Evolutionary conservation across 1,140 invertebrate genomes (phyloP), one percentile per base, ranked within the genome.

Genomic region (Drosophila leontia): DNA sequence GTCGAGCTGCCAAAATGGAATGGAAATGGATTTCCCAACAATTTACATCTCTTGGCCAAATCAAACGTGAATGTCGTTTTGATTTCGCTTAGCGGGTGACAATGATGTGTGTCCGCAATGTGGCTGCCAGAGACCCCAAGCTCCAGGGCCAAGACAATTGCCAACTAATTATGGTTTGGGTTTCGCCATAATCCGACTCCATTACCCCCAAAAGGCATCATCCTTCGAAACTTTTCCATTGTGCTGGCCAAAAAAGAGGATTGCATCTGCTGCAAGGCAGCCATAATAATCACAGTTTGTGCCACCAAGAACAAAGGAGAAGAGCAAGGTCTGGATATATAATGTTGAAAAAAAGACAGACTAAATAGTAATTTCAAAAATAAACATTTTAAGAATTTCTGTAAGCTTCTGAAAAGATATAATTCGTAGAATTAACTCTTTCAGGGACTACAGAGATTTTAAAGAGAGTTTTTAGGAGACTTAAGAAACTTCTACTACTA

Each of bases 1-100:
- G 69, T 37, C 23, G 17, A 42, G 72, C 50, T 50, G 70, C 55
- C 67, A 51, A 71, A 71, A 70, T 48, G 51, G 56, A 71, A 71
- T 71, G 69, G n/a, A 71, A 65, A 65, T 65, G 62, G 19, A 65
- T 65, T 65, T 56, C 61, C 37, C 23, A 29, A 8, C 39, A 8
- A 58, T 58, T 62, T 65, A 23, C 23, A 11, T 2, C 23, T 23
- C 48, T 0, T 32, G 26, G 17, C 13, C 29, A 64, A 64, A 44
- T 64, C 56, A 64, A 17, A 35, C 39, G 32, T 61, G 41, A 34
- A 32, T 23, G 39, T 44, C 57, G 32, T 45, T 65, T 62, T 44
- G 32, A 34, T 44, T 26, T 39, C 39, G 17, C 53, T 17, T 9
- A 32, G 19, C 17, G 23, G 13, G 8, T 57, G 53, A 19, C 61